Percentiles rank a stretch among this genome's conserved stretches.
phyloP scores from a whole-genome alignment of 2,797 vertebrate species.

The Scolopax rusticola region DNA sequence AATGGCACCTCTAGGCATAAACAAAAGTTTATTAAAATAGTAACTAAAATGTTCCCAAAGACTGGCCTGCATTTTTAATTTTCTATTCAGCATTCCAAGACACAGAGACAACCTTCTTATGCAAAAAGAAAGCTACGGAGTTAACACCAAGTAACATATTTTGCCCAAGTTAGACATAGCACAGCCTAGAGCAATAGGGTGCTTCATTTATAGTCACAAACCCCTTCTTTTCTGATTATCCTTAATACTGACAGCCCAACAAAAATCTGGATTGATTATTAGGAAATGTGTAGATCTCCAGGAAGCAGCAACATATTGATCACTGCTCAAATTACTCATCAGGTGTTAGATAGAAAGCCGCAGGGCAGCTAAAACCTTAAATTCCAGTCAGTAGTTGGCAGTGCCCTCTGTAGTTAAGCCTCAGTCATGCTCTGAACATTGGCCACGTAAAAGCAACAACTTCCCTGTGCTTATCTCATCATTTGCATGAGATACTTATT shows the following conservation, averaged over 20 bases:
- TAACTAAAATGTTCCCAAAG: slow-evolving; percentile 78
- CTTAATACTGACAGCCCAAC: not conserved
- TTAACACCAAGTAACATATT: slow-evolving; percentile 17
- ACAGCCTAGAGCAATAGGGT: not conserved
- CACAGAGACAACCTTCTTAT: slow-evolving; percentile 14
- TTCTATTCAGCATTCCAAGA: slow-evolving; percentile 62
- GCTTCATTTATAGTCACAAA: slow-evolving; percentile 22
- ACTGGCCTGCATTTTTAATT: slow-evolving; percentile 73
- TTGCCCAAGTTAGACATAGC: slow-evolving; percentile 10
- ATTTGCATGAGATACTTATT: not conserved
- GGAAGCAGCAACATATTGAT: not conserved
- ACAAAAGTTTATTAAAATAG: slow-evolving; percentile 86
- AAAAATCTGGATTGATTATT: not conserved
- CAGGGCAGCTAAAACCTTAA: not conserved
- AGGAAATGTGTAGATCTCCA: not conserved
- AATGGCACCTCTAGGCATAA: slow-evolving; percentile 85
- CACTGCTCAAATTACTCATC: not conserved
- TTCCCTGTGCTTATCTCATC: not conserved
- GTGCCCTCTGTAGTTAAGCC: not conserved
- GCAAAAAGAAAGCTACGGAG: slow-evolving; percentile 23
- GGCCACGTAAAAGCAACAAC: not conserved
- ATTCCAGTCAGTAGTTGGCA: not conserved
- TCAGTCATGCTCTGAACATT: not conserved
- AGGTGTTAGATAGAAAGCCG: not conserved
- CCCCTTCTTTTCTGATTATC: not conserved